Evolutionary conservation across 1,140 invertebrate species (phyloP).

Genomic region (Drosophila santomea): DNA sequence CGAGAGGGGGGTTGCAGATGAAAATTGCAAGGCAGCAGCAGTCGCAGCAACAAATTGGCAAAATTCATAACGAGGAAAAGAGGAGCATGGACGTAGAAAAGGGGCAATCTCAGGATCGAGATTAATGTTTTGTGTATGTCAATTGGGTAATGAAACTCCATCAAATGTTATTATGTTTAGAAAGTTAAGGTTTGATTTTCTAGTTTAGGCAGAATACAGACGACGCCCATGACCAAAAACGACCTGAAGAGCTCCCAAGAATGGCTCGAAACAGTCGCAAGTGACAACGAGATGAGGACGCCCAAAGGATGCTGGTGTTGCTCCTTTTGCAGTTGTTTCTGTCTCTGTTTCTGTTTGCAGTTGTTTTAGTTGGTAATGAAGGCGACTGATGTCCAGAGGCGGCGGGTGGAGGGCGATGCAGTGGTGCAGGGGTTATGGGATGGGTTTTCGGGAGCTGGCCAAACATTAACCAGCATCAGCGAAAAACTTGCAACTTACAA

Average conservation of each 20-base stretch:
- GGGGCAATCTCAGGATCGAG: neutral
- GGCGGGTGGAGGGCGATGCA: too few relatives aligned
- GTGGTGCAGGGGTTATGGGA: neutral
- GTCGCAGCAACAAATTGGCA: slow-evolving; percentile 43
- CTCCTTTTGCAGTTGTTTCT: slow-evolving; percentile 31
- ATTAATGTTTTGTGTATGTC: too few relatives aligned
- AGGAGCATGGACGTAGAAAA: slow-evolving; percentile 3
- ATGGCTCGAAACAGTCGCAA: slow-evolving; percentile 27
- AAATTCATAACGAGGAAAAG: slow-evolving; percentile 66
- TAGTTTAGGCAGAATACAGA: too few relatives aligned
- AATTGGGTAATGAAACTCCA: too few relatives aligned
- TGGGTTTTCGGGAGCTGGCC: slow-evolving; percentile 37
- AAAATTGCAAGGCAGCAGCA: slow-evolving; percentile 34
- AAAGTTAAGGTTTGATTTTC: too few relatives aligned
- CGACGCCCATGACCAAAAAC: slow-evolving; percentile 4
- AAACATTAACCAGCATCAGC: slow-evolving; percentile 81
- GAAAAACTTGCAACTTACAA: slow-evolving; percentile 70
- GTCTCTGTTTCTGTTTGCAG: slow-evolving; percentile 25
- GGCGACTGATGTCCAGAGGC: slow-evolving; percentile 29
- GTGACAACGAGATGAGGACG: slow-evolving; percentile 43
- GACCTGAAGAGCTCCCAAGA: slow-evolving; percentile 11
- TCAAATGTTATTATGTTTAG: too few relatives aligned
- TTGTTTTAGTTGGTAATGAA: slow-evolving; percentile 63
- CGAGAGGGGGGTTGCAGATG: slow-evolving; percentile 1
- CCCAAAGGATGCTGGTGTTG: slow-evolving; percentile 39